phyloP scores from a whole-genome alignment of 1,140 invertebrate species.

The Nomia melanderi region DNA sequence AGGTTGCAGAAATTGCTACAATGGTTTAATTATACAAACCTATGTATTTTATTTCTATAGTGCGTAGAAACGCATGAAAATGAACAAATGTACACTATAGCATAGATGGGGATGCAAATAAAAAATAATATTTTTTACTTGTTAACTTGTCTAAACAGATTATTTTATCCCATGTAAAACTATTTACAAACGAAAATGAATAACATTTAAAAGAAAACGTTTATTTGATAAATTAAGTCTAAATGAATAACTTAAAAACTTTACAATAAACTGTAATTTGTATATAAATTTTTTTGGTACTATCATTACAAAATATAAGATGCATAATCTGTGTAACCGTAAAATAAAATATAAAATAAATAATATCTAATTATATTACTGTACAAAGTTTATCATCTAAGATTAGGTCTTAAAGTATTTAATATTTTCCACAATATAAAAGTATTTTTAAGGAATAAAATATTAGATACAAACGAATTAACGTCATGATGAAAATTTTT shows the following conservation, averaged over 20 bases:
- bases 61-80: constrained; percentile 27
- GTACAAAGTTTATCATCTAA: no score
- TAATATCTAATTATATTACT: not conserved
- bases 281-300: not conserved
- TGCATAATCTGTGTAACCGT: not conserved
- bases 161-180: constrained; percentile 9
- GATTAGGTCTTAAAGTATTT: no score
- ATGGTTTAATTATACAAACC: constrained; percentile 31
- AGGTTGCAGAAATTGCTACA: constrained; percentile 7
- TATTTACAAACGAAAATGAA: not conserved
- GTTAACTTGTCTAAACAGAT: not conserved
- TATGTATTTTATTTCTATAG: constrained; percentile 59
- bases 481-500: no score
- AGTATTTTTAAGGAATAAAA: no score
- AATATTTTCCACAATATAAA: no score
- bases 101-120: constrained; percentile 46
- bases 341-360: constrained; percentile 10
- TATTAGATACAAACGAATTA: no score
- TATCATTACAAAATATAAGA: not conserved
- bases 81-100: constrained; percentile 54
- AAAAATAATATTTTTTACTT: constrained; percentile 55
- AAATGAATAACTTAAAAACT: constrained; percentile 31
- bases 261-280: constrained; percentile 45
- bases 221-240: constrained; percentile 24
- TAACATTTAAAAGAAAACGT: not conserved